Evolutionary conservation across 2,797 vertebrate species (phyloP).

Genomic region (Mormyrops attenuatus): DNA sequence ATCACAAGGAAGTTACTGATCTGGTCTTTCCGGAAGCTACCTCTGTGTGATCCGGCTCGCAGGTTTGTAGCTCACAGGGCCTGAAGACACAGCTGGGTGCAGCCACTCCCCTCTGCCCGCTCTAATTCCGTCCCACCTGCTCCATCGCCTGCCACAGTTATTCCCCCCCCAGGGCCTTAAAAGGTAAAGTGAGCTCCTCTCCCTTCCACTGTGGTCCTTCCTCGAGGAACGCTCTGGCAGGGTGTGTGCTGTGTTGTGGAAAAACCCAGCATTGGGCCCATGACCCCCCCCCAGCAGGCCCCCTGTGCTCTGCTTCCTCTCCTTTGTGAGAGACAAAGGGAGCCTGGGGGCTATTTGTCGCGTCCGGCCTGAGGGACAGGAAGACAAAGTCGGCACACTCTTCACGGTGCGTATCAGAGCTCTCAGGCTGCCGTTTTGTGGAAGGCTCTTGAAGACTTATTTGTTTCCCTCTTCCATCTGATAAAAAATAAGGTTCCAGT

Average conservation of each 20-base stretch:
- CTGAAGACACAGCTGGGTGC: constrained; percentile 38
- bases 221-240: constrained; percentile 39
- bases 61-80: neutral
- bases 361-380: constrained; percentile 11
- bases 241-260: constrained; percentile 24
- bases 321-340: constrained; percentile 30
- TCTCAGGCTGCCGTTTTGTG: neutral
- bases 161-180: constrained; percentile 39
- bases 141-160: constrained; percentile 32
- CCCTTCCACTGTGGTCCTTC: constrained; percentile 36
- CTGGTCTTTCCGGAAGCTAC: no score
- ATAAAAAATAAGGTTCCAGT: neutral
- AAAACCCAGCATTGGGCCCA: constrained; percentile 26
- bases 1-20: neutral
- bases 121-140: neutral
- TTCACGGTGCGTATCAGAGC: neutral
- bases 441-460: neutral
- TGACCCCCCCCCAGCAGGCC: constrained; percentile 17
- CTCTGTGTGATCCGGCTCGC: neutral
- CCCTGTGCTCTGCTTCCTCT: constrained; percentile 26
- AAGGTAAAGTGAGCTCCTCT: constrained; percentile 41
- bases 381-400: neutral
- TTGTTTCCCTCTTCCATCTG: neutral
- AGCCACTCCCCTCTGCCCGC: constrained; percentile 27
- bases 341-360: neutral